These are phyloP conservation scores for Atrichornis clamosus DNA, from an alignment of 2,113 vertebrate genomes.

Conservation along the genomic window DNA sequence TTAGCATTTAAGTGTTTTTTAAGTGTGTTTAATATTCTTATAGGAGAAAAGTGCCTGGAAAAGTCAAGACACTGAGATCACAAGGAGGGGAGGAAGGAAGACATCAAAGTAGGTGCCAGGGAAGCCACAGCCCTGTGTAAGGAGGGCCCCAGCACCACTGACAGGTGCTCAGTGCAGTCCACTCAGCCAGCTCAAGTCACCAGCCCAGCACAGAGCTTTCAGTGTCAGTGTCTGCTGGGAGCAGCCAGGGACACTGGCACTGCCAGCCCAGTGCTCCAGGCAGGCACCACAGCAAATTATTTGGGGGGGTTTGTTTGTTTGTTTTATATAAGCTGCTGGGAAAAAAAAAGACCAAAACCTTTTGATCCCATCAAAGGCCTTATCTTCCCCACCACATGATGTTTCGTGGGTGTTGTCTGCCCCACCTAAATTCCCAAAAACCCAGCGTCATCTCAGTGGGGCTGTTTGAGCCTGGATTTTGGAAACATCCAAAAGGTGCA, in stretches of 20 bases:
- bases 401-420: not conserved
- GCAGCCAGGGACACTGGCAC: not conserved
- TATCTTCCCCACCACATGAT: not conserved
- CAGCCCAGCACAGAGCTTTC: not conserved
- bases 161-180: fast-evolving
- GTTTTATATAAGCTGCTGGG: not conserved
- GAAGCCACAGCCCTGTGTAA: not conserved
- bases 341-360: not conserved
- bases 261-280: not conserved
- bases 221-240: not conserved
- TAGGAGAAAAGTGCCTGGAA: slow-evolving; percentile 2
- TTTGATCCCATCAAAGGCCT: not conserved
- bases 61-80: slow-evolving; percentile 12
- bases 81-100: not conserved
- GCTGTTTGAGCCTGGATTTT: not conserved
- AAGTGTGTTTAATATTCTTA: slow-evolving; percentile 49
- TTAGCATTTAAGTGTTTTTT: slow-evolving; percentile 68
- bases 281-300: not conserved
- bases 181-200: fast-evolving
- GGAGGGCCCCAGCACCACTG: not conserved
- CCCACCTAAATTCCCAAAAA: not conserved
- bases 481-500: not conserved
- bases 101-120: not conserved
- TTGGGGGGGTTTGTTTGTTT: not conserved
- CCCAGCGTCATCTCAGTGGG: not conserved